Evolutionary conservation across 64 coral and sea anemone species (phyloP).

Genomic region (Cladopsammia gracilis): DNA sequence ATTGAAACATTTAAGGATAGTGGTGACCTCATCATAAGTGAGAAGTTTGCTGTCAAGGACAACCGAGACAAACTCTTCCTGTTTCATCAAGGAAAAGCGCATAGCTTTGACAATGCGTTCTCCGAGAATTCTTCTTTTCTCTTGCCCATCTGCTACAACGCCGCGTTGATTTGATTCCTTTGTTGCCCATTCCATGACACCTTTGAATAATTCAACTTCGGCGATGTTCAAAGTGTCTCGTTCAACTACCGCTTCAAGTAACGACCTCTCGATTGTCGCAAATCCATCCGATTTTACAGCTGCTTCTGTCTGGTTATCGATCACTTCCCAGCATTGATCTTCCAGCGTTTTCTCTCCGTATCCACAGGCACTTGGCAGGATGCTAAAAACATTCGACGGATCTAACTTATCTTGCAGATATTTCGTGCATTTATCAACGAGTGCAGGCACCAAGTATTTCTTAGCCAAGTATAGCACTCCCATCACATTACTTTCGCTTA

Average conservation of each 20-base stretch:
- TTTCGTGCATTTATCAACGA: not conserved
- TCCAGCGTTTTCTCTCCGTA: not conserved
- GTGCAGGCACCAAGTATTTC: constrained; percentile 11
- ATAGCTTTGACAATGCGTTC: not conserved
- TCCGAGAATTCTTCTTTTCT: not conserved
- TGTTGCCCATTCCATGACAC: not conserved
- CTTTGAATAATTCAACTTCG: not conserved
- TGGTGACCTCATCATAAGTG: not conserved
- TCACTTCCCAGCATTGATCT: not conserved
- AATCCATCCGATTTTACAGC: constrained; percentile 14
- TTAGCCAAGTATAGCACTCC: constrained; percentile 4
- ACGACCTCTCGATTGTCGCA: not conserved
- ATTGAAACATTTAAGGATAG: not conserved
- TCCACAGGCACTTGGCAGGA: not conserved
- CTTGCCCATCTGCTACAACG: not conserved
- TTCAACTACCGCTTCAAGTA: constrained; percentile 2
- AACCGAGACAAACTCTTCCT: no score
- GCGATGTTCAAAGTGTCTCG: not conserved
- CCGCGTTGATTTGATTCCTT: not conserved
- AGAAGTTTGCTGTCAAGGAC: not conserved
- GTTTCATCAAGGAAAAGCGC: not conserved
- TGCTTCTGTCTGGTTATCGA: not conserved
- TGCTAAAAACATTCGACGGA: constrained; percentile 7
- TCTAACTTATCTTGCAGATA: not conserved
- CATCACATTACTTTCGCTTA: constrained; percentile 8